Percentiles rank a stretch among this genome's conserved stretches.
These are phyloP conservation scores for Colius striatus DNA, from an alignment of 2,113 vertebrate species.

Conservation along the genomic window DNA sequence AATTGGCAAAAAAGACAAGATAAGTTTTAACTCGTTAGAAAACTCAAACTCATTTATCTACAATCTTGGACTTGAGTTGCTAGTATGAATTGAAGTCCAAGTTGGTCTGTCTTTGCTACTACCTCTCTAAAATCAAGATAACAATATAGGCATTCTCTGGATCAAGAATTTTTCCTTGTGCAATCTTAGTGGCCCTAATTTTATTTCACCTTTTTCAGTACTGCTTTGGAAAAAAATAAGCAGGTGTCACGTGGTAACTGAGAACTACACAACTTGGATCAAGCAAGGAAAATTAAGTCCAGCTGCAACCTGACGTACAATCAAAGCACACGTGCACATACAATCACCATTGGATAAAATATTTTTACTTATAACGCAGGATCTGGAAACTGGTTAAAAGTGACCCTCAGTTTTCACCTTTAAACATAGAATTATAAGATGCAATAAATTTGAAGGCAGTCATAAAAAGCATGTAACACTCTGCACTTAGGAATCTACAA, in stretches of 20 bases:
- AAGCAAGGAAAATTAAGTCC: background rate
- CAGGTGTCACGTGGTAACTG: background rate
- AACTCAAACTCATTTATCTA: slow-evolving; percentile 38
- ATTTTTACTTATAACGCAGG: background rate
- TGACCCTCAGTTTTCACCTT: background rate
- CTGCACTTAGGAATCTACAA: background rate
- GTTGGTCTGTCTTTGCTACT: background rate
- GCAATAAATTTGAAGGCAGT: background rate
- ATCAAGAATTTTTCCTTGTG: background rate
- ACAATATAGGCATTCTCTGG: background rate
- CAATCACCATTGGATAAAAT: background rate
- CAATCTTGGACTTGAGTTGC: background rate
- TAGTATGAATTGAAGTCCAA: slow-evolving; percentile 8
- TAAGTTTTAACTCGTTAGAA: slow-evolving; percentile 41
- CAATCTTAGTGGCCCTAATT: background rate
- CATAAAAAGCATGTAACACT: background rate
- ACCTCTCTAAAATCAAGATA: background rate
- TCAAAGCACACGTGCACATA: background rate
- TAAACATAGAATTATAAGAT: background rate
- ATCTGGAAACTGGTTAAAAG: background rate
- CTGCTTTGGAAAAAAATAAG: background rate
- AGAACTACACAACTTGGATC: background rate
- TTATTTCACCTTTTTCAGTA: background rate
- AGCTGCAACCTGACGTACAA: background rate
- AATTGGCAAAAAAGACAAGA: slow-evolving; percentile 27